Percentiles rank a stretch among this genome's conserved stretches.
Evolutionary conservation across 64 coral and sea anemone genomes (phyloP).

Genomic region (Pocillopora damicornis): DNA sequence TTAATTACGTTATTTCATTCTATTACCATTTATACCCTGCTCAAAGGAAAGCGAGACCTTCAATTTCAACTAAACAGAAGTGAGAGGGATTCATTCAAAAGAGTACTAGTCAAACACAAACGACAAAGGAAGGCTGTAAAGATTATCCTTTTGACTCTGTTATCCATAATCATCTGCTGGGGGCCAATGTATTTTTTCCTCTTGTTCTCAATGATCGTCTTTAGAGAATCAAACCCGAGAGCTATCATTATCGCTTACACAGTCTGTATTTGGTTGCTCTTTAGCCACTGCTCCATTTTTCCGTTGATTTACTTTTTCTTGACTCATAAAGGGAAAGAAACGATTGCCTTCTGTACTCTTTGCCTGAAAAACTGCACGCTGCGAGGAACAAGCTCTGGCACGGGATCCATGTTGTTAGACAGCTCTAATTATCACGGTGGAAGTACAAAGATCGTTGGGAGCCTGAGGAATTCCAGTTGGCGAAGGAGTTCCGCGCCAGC

Average conservation of each 20-base stretch:
- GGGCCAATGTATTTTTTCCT: constrained; percentile 1
- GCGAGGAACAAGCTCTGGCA: background rate
- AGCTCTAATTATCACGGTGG: constrained; percentile 11
- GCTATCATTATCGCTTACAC: background rate
- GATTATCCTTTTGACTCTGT: constrained; percentile 13
- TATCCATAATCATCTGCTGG: constrained; percentile 26
- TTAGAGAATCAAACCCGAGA: too few relatives aligned
- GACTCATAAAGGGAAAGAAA: constrained; percentile 24
- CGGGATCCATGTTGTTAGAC: background rate
- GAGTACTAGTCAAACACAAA: background rate
- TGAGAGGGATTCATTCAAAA: background rate
- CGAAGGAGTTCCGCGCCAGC: constrained; percentile 1
- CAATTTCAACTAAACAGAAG: background rate
- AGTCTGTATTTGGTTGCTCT: constrained; percentile 9
- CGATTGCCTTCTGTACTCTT: background rate
- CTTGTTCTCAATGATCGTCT: background rate
- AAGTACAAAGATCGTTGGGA: background rate
- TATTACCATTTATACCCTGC: background rate
- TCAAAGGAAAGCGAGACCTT: background rate
- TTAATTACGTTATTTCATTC: constrained; percentile 17
- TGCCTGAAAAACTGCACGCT: constrained; percentile 14
- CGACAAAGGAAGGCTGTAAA: constrained; percentile 23
- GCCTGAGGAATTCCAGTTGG: constrained; percentile 11
- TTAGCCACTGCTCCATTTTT: constrained; percentile 18
- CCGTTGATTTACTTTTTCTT: constrained; percentile 24